Conservation (phyloP, 2,797 vertebrate species). For the Neopelma chrysocephalum region DNA sequence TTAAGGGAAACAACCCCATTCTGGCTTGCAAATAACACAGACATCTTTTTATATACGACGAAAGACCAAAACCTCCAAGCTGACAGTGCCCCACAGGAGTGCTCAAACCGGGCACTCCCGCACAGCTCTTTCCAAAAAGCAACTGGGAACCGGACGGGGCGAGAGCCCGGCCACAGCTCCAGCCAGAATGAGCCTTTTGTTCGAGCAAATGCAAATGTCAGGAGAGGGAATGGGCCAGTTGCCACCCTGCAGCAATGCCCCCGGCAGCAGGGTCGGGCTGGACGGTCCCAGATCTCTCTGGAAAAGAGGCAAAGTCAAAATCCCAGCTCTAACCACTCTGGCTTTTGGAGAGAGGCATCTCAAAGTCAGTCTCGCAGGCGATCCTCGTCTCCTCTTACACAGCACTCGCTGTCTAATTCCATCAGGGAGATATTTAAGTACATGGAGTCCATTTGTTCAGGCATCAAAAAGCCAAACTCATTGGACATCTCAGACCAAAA, state of each 20-base stretch:
- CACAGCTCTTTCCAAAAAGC: constrained; percentile 21
- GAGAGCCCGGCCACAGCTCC: neutral
- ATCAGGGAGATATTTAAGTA: neutral
- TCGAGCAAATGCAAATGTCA: neutral
- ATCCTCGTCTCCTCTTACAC: neutral
- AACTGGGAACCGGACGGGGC: accelerated
- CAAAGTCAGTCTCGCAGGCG: neutral
- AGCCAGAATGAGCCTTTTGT: constrained; percentile 1
- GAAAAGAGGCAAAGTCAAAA: neutral
- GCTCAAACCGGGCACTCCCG: neutral
- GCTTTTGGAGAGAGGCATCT: neutral
- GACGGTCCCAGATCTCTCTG: neutral
- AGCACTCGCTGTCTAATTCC: accelerated
- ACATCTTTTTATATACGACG: neutral
- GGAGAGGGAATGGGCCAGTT: neutral
- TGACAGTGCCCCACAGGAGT: neutral
- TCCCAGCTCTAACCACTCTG: neutral
- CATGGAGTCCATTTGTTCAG: neutral
- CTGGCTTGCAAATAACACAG: neutral
- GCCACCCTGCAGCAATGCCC: neutral
- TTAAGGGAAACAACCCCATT: neutral
- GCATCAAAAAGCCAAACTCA: neutral
- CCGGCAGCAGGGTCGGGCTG: neutral
- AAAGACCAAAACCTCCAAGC: neutral
- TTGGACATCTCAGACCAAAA: neutral